Conservation (phyloP, 2,888 invertebrate genomes). For the Timandra comae region DNA sequence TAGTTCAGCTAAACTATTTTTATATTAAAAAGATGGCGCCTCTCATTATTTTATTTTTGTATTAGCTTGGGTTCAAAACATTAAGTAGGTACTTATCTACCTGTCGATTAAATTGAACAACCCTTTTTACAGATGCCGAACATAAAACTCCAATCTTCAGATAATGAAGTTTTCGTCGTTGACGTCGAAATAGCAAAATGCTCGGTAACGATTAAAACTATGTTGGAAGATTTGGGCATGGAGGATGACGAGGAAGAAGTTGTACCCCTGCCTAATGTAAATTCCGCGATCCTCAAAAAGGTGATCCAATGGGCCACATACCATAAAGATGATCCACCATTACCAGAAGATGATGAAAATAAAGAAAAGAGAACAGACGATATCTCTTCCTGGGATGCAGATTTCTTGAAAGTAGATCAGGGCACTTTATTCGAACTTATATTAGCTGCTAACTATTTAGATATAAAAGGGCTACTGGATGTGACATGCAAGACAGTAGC, state of each 20-base stretch:
- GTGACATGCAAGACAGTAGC: slow-evolving; percentile 99
- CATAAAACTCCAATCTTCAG: slow-evolving; percentile 95
- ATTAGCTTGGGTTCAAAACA: too few relatives aligned
- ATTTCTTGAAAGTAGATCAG: slow-evolving; percentile 98
- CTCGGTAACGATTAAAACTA: slow-evolving; percentile 98
- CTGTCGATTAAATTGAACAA: too few relatives aligned
- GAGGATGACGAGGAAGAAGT: slow-evolving; percentile 96
- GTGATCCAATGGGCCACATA: slow-evolving; percentile 95
- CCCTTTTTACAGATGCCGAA: slow-evolving; percentile 90
- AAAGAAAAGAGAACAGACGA: slow-evolving; percentile 99
- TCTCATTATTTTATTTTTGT: slow-evolving; percentile 14
- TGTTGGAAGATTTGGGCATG: slow-evolving; percentile 96
- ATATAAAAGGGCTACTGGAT: slow-evolving; percentile 95
- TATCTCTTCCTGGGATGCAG: slow-evolving; percentile 99
- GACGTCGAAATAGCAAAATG: slow-evolving; percentile 98
- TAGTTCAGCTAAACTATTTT: slow-evolving; percentile 15
- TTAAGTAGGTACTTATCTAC: too few relatives aligned
- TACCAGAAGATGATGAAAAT: slow-evolving; percentile 97
- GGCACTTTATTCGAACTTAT: slow-evolving; percentile 97
- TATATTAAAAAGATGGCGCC: slow-evolving; percentile 28
- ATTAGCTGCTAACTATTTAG: slow-evolving; percentile 97
- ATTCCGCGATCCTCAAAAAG: slow-evolving; percentile 96
- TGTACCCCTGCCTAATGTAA: slow-evolving; percentile 97
- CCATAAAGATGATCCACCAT: slow-evolving; percentile 96
- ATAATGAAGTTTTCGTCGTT: slow-evolving; percentile 96